These are phyloP conservation scores for Microcebus tavaratra DNA, from an alignment of 2,113 vertebrate genomes.

Conservation along the genomic window DNA sequence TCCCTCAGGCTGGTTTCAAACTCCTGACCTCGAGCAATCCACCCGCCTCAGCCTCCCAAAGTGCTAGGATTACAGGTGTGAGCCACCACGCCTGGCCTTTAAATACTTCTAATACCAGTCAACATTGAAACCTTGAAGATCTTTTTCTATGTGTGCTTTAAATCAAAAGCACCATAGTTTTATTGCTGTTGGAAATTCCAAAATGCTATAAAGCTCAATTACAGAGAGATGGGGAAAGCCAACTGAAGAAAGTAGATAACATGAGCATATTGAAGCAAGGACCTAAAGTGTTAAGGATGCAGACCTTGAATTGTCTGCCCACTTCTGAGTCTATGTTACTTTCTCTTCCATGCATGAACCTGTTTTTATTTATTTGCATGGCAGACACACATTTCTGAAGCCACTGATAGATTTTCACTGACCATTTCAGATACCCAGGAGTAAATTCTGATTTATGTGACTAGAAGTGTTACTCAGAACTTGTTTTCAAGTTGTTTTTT, in stretches of 20 bases:
- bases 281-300: not conserved
- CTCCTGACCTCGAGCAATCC: no score
- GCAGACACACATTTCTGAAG: not conserved
- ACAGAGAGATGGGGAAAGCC: not conserved
- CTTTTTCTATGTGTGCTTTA: not conserved
- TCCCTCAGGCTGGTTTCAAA: no score
- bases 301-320: not conserved
- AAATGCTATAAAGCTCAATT: not conserved
- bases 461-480: not conserved
- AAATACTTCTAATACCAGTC: not conserved
- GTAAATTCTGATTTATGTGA: not conserved
- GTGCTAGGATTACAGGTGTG: no score
- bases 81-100: not conserved
- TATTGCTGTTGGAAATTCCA: not conserved
- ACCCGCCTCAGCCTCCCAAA: no score
- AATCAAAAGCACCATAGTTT: not conserved
- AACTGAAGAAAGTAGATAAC: not conserved
- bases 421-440: not conserved
- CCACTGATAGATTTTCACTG: not conserved
- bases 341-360: not conserved
- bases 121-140: not conserved
- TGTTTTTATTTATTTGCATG: not conserved
- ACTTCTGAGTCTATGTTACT: not conserved
- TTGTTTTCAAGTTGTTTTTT: constrained; percentile 46
- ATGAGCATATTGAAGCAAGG: not conserved